Conservation (phyloP, 2,888 invertebrate species). For the Phortica magna region DNA sequence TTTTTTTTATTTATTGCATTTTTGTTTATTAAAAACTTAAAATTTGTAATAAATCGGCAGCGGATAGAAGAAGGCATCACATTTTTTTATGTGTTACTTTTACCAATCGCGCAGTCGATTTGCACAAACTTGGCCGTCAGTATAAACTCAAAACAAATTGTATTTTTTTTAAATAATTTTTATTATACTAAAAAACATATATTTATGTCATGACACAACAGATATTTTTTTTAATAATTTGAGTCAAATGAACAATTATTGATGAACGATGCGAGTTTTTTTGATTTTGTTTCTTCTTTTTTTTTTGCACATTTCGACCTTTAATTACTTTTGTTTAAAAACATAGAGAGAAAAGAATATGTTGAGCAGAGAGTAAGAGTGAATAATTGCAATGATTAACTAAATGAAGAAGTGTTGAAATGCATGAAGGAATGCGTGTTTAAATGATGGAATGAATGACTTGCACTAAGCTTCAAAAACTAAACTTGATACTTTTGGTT, state of each 20-base stretch:
- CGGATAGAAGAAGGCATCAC: not conserved
- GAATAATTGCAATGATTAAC: not conserved
- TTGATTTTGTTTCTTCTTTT: conserved; percentile 36
- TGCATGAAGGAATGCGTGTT: conserved; percentile 10
- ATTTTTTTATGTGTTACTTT: too few species aligned
- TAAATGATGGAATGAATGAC: not conserved
- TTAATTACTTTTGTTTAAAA: conserved; percentile 22
- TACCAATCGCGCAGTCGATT: not conserved
- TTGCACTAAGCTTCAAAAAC: not conserved
- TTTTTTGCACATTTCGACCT: conserved; percentile 21
- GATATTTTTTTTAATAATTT: conserved; percentile 52
- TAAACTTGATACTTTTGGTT: not conserved
- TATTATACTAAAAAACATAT: conserved; percentile 32
- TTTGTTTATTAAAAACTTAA: not conserved
- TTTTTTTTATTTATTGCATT: not conserved
- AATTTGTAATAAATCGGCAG: not conserved
- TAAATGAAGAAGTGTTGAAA: conserved; percentile 4
- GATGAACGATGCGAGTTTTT: conserved; percentile 62
- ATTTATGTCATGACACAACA: conserved; percentile 75
- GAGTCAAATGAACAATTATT: conserved; percentile 41
- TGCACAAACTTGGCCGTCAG: not conserved
- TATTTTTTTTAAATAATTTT: not conserved
- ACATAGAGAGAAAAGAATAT: not conserved
- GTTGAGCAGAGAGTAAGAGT: not conserved
- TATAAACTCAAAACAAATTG: not conserved